Base-by-base conservation (phyloP, 2,797 vertebrate species). In the Phylloscopus collybita region DNA sequence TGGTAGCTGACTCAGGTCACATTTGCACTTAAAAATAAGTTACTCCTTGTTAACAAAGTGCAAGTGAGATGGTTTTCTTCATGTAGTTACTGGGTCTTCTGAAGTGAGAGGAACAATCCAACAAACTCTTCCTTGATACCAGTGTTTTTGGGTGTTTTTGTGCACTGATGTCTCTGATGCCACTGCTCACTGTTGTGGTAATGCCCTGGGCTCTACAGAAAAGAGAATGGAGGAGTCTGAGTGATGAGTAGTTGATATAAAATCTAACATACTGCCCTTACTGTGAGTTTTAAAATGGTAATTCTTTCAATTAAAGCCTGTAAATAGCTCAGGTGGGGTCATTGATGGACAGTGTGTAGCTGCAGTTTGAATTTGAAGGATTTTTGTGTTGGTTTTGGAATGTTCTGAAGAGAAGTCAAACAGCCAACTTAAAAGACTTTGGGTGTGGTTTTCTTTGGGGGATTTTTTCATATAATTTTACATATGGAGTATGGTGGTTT, bases 401-500 rank as follows among this genome's bases (percentile, higher is more conserved):
- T 25, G 29, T 30, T 36, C 19, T 51, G 40, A 38, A 21, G 65
- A 71, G 21, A 83, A 62, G 11, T 27, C 26, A 15, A 26, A 30
- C 13, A 80, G 14, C 6, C 47, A 38, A 0, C 11, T 38, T 38
- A 38, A 38, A 38, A 38, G 36, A 38, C 36, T 36, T 44, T 0
- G 9, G 29, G 1, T 56, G 1, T 73, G 3, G 7, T 74, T 57
- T 42, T 45, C 2, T 56, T 36, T 6, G 11, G 18, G 30, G 3
- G 5, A 19, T 36, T 53, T 53, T 65, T 36, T 6, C 0, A 1
- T 54, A 1, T 10, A 17, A 10, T 45, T 34, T 86, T 50, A 18
- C 10, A 2, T 10, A 2, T 0, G 26, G 32, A 11, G 1, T 32
- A 3, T 20, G 49, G 8, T 40, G 21, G 1, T 54, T 64, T 45